phyloP scores from a whole-genome alignment of 2,888 invertebrate genomes.

The Xanthorhoe designata region DNA sequence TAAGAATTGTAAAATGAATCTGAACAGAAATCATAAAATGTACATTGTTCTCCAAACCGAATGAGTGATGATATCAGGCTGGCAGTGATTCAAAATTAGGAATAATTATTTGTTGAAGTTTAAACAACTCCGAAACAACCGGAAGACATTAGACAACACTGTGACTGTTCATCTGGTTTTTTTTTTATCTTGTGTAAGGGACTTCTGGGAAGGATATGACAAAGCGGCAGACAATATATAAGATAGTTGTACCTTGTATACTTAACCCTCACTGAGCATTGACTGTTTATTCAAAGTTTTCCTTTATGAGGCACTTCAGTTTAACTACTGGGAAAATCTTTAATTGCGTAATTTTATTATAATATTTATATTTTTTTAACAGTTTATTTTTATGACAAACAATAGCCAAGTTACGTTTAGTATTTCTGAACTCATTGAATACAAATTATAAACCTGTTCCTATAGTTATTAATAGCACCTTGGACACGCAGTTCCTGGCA shows the following conservation, averaged over 20 bases:
- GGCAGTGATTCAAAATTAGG: constrained; percentile 65
- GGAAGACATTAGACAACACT: constrained; percentile 49
- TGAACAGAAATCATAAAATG: constrained; percentile 25
- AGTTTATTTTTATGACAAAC: not conserved
- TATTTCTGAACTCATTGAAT: not conserved
- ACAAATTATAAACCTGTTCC: too few species aligned
- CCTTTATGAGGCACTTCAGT: constrained; percentile 7
- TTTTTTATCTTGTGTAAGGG: constrained; percentile 39
- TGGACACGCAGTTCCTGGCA: too few species aligned
- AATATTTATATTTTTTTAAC: too few species aligned
- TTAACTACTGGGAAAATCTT: constrained; percentile 12
- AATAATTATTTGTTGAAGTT: constrained; percentile 52
- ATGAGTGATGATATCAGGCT: constrained; percentile 68
- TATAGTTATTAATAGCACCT: too few species aligned
- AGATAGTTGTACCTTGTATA: not conserved
- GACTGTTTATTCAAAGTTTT: constrained; percentile 4
- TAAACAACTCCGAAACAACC: constrained; percentile 49
- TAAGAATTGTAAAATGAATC: constrained; percentile 3
- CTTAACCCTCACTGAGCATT: not conserved
- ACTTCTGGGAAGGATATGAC: constrained; percentile 41
- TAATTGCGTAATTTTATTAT: constrained; percentile 4
- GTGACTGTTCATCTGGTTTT: constrained; percentile 43
- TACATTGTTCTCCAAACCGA: constrained; percentile 56
- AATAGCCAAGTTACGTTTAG: not conserved
- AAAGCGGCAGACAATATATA: constrained; percentile 4